Percentiles rank a stretch among this genome's conserved stretches.
These are phyloP conservation scores for Halcyon badia DNA, from an alignment of 2,797 vertebrate genomes.

Conservation along the genomic window DNA sequence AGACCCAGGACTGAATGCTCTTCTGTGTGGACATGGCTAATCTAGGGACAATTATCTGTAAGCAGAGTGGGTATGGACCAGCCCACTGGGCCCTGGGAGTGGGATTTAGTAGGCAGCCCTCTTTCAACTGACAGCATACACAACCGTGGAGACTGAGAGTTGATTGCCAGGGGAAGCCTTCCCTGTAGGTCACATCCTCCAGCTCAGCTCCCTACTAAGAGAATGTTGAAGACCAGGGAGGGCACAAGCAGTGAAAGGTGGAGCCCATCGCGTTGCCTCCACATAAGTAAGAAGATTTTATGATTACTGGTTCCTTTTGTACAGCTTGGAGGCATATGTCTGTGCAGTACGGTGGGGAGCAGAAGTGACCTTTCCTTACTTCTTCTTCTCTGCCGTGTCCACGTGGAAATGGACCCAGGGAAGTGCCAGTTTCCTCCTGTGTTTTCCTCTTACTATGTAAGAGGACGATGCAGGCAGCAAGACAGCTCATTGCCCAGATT, in stretches of 20 bases:
- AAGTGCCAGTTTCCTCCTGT: neutral
- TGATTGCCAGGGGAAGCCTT: neutral
- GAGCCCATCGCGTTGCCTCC: neutral
- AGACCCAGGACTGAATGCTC: neutral
- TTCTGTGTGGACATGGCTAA: neutral
- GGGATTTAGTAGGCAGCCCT: neutral
- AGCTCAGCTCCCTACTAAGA: neutral
- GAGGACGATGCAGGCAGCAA: neutral
- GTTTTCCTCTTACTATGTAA: neutral
- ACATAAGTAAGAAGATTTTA: neutral
- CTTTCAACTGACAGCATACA: neutral
- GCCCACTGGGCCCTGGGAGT: neutral
- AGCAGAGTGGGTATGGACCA: neutral
- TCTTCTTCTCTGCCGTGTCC: neutral
- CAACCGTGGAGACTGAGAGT: accelerated
- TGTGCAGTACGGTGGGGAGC: neutral
- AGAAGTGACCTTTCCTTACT: neutral
- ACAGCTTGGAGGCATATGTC: accelerated
- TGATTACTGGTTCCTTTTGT: neutral
- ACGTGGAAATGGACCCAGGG: neutral
- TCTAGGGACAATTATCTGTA: neutral
- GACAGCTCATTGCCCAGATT: neutral
- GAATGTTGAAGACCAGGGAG: neutral
- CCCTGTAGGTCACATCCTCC: neutral
- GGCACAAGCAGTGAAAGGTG: neutral